Percentiles rank a stretch among this genome's conserved stretches.
Evolutionary conservation across 2,113 vertebrate genomes (phyloP).

Genomic region (Oenanthe melanoleuca): DNA sequence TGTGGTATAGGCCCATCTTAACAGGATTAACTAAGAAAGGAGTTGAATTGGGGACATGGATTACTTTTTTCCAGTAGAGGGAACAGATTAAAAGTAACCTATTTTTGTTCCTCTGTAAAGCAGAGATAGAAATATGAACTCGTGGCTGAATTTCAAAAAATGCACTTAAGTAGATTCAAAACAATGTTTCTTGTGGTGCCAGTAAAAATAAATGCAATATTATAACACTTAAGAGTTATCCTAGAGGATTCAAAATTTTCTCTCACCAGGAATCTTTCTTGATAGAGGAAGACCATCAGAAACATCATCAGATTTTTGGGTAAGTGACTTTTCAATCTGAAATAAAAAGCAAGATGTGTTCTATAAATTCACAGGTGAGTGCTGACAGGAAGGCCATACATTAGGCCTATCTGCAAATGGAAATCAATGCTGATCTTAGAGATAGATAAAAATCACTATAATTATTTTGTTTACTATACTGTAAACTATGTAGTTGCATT

Average conservation of each 20-base stretch:
- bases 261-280: slow-evolving; percentile 74
- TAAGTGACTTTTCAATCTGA: slow-evolving; percentile 46
- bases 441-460: background rate
- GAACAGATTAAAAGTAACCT: background rate
- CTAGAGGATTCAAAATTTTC: background rate
- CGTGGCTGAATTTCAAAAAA: background rate
- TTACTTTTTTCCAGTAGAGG: background rate
- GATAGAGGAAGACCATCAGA: slow-evolving; percentile 52
- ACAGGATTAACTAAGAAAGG: background rate
- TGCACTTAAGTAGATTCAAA: background rate
- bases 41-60: background rate
- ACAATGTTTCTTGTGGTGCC: background rate
- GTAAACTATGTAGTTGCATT: background rate
- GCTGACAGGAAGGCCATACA: background rate
- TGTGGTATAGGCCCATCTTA: background rate
- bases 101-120: background rate
- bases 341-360: background rate
- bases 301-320: slow-evolving; percentile 1
- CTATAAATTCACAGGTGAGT: background rate
- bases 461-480: background rate
- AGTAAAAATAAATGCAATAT: background rate
- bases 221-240: background rate
- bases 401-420: background rate
- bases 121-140: background rate
- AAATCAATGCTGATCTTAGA: background rate